phyloP scores from a whole-genome alignment of 2,113 vertebrate genomes.

The Pterocles burchelli region DNA sequence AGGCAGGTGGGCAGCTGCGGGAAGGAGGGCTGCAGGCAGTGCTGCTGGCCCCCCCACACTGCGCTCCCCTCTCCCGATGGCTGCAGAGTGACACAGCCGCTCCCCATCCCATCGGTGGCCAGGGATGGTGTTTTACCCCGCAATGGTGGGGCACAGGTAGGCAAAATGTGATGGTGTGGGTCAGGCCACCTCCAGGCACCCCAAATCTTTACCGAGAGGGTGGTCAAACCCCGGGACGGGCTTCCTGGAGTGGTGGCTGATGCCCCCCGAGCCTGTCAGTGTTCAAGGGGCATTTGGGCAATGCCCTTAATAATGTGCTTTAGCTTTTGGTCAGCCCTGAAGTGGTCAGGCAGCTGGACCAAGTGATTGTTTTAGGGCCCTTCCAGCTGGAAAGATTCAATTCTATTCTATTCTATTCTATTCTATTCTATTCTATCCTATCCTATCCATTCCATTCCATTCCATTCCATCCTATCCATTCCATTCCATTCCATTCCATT shows the following conservation, averaged over 20 bases:
- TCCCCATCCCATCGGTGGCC: fast-evolving
- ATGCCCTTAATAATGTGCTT: not conserved
- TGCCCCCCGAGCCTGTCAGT: not conserved
- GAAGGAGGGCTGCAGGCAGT: not conserved
- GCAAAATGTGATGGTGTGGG: fast-evolving
- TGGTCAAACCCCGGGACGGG: not conserved
- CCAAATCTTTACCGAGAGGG: not conserved
- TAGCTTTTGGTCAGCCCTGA: not conserved
- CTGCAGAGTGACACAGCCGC: not conserved
- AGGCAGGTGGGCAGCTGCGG: not conserved
- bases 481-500: not conserved
- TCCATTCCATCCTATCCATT: not conserved
- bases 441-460: not conserved
- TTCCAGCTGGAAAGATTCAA: not conserved
- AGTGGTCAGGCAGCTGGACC: not conserved
- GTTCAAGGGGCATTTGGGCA: not conserved
- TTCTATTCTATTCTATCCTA: not conserved
- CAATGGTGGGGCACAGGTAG: not conserved
- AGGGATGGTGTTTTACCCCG: not conserved
- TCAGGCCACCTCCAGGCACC: not conserved
- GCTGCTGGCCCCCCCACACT: not conserved
- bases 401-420: not conserved
- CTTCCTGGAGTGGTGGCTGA: fast-evolving
- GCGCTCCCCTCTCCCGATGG: not conserved
- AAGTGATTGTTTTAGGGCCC: not conserved